Evolutionary conservation across 2,113 vertebrate genomes (phyloP).

Genomic region (Redunca redunca): DNA sequence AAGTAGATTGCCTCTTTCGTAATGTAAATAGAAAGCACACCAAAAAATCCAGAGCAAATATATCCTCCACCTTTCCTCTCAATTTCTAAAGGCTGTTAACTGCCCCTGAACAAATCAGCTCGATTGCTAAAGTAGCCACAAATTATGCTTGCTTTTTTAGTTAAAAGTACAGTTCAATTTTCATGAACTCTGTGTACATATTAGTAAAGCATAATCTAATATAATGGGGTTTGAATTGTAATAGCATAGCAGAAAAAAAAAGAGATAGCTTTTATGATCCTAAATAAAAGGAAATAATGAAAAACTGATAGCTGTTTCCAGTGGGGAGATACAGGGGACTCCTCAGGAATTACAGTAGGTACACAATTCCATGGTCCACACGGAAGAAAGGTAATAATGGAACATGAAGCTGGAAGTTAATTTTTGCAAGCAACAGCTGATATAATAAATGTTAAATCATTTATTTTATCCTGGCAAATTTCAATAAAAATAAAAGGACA

Average conservation of each 20-base stretch:
- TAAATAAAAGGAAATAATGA: conserved; percentile 71
- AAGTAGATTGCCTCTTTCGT: conserved; percentile 57
- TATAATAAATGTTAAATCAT: background rate
- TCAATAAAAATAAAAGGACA: conserved; percentile 1
- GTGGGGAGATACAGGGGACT: conserved; percentile 45
- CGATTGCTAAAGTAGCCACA: conserved; percentile 76
- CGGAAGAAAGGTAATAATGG: conserved; percentile 3
- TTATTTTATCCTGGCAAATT: conserved; percentile 32
- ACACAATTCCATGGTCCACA: background rate
- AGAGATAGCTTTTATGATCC: conserved; percentile 63
- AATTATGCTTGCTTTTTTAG: conserved; percentile 79
- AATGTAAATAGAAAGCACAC: conserved; percentile 73
- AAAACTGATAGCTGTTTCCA: conserved; percentile 70
- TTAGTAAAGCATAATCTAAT: conserved; percentile 76
- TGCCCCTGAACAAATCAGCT: conserved; percentile 77
- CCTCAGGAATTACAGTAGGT: conserved; percentile 43
- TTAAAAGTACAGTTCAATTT: conserved; percentile 82
- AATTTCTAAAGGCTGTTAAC: conserved; percentile 79
- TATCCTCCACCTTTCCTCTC: conserved; percentile 75
- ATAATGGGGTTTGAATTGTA: conserved; percentile 67
- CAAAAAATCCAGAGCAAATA: conserved; percentile 78
- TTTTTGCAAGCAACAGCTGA: conserved; percentile 44
- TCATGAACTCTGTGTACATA: conserved; percentile 77
- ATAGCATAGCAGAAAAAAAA: conserved; percentile 64
- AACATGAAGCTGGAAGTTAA: conserved; percentile 1